Conservation (phyloP, 2,888 invertebrate genomes). For the Sturmia bella region DNA sequence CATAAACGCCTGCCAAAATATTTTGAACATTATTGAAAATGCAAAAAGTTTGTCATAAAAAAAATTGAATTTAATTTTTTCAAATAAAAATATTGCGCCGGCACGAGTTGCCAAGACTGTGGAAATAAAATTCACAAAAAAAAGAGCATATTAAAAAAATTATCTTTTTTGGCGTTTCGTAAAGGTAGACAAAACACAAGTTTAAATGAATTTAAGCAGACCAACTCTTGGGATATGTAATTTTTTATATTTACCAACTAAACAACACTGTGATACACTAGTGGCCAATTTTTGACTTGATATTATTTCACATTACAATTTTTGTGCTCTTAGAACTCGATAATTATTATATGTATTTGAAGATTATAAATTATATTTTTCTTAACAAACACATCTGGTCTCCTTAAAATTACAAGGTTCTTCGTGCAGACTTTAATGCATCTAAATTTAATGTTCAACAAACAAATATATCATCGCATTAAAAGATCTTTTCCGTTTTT, state of each 20-base stretch:
- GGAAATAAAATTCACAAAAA: conserved; percentile 21
- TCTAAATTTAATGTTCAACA: conserved; percentile 52
- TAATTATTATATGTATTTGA: too few relatives aligned
- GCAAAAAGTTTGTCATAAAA: conserved; percentile 12
- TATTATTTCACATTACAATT: too few relatives aligned
- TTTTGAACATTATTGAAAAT: conserved; percentile 19
- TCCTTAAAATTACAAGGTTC: conserved; percentile 35
- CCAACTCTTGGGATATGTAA: background rate
- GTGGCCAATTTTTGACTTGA: too few relatives aligned
- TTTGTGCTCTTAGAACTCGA: too few relatives aligned
- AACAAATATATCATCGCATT: conserved; percentile 53
- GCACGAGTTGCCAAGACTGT: background rate
- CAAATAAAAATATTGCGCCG: background rate
- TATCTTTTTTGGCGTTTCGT: conserved; percentile 12
- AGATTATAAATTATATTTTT: too few relatives aligned
- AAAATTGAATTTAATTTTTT: background rate
- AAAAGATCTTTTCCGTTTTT: conserved; percentile 64
- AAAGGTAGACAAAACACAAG: background rate
- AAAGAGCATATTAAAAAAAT: conserved; percentile 18
- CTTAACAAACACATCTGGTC: conserved; percentile 22
- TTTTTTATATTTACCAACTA: background rate
- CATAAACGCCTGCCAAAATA: conserved; percentile 57
- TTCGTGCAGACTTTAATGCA: conserved; percentile 48
- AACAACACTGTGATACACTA: background rate
- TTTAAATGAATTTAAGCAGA: background rate